phyloP scores from a whole-genome alignment of 1,140 invertebrate species.

The Triops cancriformis region DNA sequence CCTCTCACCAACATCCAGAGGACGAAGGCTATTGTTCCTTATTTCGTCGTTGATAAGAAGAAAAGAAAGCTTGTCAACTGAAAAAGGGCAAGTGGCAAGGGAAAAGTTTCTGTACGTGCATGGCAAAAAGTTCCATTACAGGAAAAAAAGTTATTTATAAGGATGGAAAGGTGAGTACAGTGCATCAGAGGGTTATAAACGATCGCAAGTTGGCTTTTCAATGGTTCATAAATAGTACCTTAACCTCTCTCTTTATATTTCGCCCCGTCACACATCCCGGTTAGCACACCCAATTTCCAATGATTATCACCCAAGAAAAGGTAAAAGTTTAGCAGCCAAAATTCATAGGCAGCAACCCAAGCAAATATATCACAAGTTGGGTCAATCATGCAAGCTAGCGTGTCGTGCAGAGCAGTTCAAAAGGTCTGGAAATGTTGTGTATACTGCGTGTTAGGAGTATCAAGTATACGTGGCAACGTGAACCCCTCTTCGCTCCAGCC shows the following conservation, averaged over 20 bases:
- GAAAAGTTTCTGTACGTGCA: neutral
- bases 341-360: neutral
- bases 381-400: conserved; percentile 1
- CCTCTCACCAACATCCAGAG: neutral
- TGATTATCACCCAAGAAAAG: neutral
- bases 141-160: neutral
- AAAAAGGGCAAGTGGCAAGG: neutral
- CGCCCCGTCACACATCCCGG: neutral
- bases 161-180: neutral
- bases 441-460: neutral
- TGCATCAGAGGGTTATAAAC: conserved; percentile 1
- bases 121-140: neutral
- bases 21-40: neutral
- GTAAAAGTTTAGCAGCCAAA: neutral
- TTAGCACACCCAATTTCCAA: neutral
- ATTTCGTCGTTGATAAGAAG: neutral
- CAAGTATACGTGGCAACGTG: neutral
- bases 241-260: neutral
- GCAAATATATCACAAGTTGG: conserved; percentile 5
- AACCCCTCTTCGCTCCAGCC: neutral
- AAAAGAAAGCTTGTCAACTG: neutral
- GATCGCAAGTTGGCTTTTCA: neutral
- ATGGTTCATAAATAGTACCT: conserved; percentile 1
- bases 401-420: neutral
- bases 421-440: neutral